Percentiles rank a stretch among this genome's conserved stretches.
These are phyloP conservation scores for Chymomyza costata DNA, from an alignment of 1,140 invertebrate species.

Conservation along the genomic window DNA sequence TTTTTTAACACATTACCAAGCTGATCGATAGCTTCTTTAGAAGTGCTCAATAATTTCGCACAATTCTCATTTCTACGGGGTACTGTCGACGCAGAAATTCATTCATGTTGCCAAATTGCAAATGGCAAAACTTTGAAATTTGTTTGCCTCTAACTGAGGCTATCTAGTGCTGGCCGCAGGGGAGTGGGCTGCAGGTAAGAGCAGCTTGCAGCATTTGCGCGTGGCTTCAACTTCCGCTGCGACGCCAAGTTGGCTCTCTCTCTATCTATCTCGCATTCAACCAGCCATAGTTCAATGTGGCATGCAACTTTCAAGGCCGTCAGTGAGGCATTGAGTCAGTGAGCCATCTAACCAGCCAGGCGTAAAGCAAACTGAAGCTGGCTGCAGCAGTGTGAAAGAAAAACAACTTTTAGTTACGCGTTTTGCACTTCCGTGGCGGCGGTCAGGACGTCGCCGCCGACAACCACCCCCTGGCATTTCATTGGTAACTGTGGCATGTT, in stretches of 20 bases:
- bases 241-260: slow-evolving; percentile 17
- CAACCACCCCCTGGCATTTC: too few species aligned
- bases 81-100: too few species aligned
- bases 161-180: too few species aligned
- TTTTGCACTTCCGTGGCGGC: slow-evolving; percentile 66
- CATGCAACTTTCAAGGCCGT: slow-evolving; percentile 58
- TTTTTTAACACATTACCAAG: too few species aligned
- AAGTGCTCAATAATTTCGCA: too few species aligned
- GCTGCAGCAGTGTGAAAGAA: slow-evolving; percentile 52
- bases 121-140: slow-evolving; percentile 34
- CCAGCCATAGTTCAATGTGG: too few species aligned
- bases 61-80: too few species aligned
- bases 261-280: too few species aligned
- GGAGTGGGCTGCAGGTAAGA: slow-evolving; percentile 4
- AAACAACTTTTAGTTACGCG: slow-evolving; percentile 66
- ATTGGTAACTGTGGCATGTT: too few species aligned
- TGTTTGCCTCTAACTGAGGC: too few species aligned
- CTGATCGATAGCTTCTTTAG: too few species aligned
- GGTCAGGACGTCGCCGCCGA: slow-evolving; percentile 12
- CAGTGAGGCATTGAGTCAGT: slow-evolving; percentile 1
- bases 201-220: slow-evolving; percentile 2
- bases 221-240: slow-evolving; percentile 38
- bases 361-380: slow-evolving; percentile 8
- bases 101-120: slow-evolving; percentile 25
- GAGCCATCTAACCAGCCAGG: not conserved